phyloP scores from a whole-genome alignment of 2,113 vertebrate genomes.

The Romanogobio albipinnatus region DNA sequence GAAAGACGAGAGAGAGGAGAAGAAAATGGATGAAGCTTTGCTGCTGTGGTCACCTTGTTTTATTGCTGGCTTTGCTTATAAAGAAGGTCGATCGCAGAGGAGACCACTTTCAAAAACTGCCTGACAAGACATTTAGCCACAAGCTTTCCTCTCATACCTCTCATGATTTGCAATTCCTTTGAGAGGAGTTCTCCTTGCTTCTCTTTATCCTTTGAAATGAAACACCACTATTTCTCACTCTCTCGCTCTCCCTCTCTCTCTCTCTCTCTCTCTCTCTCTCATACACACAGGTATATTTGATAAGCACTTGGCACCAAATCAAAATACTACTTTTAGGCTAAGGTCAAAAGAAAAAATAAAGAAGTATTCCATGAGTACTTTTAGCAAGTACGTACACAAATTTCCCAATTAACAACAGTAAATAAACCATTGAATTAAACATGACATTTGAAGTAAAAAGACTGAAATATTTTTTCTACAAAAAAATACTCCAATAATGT shows the following conservation, averaged over 20 bases:
- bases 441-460: too few relatives aligned
- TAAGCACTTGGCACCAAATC: constrained; percentile 53
- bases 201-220: constrained; percentile 51
- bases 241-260: too few relatives aligned
- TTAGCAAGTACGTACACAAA: too few relatives aligned
- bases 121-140: constrained; percentile 51
- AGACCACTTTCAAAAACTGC: constrained; percentile 32
- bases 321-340: constrained; percentile 54
- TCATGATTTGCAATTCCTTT: constrained; percentile 45
- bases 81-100: constrained; percentile 29
- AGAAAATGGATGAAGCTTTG: neutral
- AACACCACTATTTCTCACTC: constrained; percentile 16
- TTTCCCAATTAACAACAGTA: too few relatives aligned
- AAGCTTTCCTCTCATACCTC: constrained; percentile 36
- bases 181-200: constrained; percentile 43
- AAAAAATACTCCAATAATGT: too few relatives aligned
- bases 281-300: constrained; percentile 44
- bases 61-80: constrained; percentile 25
- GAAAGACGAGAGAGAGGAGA: constrained; percentile 29
- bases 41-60: constrained; percentile 25
- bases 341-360: constrained; percentile 50
- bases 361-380: neutral
- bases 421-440: too few relatives aligned
- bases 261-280: constrained; percentile 5
- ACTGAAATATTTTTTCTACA: too few relatives aligned